Conservation (phyloP, 30 jellyfish, hydroid and myxozoan species). For the Sanderia malayensis region DNA sequence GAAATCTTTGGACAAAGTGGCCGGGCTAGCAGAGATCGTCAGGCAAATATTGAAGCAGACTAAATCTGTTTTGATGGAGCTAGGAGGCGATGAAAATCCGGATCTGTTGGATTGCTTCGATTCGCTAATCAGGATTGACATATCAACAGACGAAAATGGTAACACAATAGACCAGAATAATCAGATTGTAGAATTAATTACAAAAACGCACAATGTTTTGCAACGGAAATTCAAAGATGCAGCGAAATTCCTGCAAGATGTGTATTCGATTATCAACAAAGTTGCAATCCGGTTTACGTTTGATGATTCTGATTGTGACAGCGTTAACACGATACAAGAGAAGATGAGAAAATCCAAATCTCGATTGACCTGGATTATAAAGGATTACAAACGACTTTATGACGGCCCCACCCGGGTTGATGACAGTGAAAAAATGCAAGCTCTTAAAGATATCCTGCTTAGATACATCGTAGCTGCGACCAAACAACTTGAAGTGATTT, state of each 20-base stretch:
- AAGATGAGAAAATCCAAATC: constrained; percentile 18
- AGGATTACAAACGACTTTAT: constrained; percentile 40
- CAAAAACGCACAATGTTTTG: constrained; percentile 19
- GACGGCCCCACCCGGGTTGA: constrained; percentile 24
- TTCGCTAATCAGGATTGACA: constrained; percentile 18
- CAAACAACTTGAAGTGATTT: constrained; percentile 56
- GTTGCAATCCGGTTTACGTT: constrained; percentile 37
- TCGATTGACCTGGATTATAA: constrained; percentile 47
- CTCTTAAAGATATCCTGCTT: constrained; percentile 38
- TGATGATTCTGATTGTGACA: neutral
- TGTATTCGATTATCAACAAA: constrained; percentile 25
- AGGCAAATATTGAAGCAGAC: constrained; percentile 24
- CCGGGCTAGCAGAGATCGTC: constrained; percentile 28
- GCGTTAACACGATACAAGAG: neutral
- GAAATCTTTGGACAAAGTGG: constrained; percentile 19
- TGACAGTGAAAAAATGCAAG: constrained; percentile 19
- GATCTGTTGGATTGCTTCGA: constrained; percentile 20
- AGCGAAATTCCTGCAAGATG: constrained; percentile 11
- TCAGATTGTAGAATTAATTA: constrained; percentile 13
- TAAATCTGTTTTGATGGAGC: neutral
- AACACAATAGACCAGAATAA: neutral
- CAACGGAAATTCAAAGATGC: constrained; percentile 25
- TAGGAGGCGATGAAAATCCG: constrained; percentile 8
- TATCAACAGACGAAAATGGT: constrained; percentile 25
- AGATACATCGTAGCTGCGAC: constrained; percentile 63